Evolutionary conservation across 2,888 invertebrate genomes (phyloP), one percentile per base, ranked within the genome.

Genomic region (Chloroclystis v-ata): DNA sequence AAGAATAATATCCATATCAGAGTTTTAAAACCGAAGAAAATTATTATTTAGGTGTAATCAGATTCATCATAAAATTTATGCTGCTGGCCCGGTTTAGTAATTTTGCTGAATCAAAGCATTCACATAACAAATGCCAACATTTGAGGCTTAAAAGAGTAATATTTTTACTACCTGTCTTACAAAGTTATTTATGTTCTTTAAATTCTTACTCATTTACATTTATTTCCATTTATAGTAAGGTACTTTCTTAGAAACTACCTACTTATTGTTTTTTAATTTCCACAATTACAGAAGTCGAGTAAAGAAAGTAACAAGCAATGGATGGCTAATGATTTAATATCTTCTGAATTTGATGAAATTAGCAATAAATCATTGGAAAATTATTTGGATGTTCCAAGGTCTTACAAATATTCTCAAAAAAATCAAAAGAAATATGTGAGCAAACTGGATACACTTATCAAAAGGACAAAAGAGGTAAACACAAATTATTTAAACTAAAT

Each of bases 361-460:
- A 57, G 55, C 35, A 38, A 20, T 2, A 40, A 30, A 16, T 52
- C 52, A n/a, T 29, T 58, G 0, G 40, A 53, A 6, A 37, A 20
- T 5, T 14, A 37, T n/a, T 28, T 25, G 10, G 43, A 49, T 1
- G 43, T 30, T 2, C 56, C 54, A 13, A 35, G 10, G 11, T 49
- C 51, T 20, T 48, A 54, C 37, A 53, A 46, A 51, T 4, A 38
- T 41, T 13, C 38, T 8, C 16, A 6, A 28, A 43, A 41, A 1
- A 11, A 30, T 29, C 10, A 26, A 12, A 37, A 11, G 7, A 44
- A 13, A 0, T 14, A 11, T 4, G 52, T 53, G 29, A 60, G 60
- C 24, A 64, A 72, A 43, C 49, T 75, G 37, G 75, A 76, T 20
- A 64, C 50, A 6, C 57, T 74, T 1, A 72, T 76, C 6, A 65